A percentile compares a stretch with the other conserved stretches of the same genome.
phyloP scores from a whole-genome alignment of 1,140 invertebrate genomes.

The Subanguina moxae region DNA sequence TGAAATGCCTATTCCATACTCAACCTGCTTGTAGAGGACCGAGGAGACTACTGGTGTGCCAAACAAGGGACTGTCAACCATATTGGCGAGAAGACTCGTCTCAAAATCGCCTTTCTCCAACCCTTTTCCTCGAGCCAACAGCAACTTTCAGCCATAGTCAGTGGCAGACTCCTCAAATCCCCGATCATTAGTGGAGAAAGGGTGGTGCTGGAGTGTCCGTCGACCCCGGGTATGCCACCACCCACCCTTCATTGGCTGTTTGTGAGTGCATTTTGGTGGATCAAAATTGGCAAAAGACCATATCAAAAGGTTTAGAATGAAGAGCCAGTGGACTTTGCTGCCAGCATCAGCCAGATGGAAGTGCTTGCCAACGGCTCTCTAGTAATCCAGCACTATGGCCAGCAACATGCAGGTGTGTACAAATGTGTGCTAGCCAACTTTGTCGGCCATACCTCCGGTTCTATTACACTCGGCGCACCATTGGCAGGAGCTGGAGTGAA shows the following conservation, averaged over 20 bases:
- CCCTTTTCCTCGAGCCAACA: background rate
- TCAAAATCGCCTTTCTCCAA: conserved; percentile 1
- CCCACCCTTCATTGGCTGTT: background rate
- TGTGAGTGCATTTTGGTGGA: background rate
- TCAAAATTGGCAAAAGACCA: background rate
- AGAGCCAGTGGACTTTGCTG: conserved; percentile 6
- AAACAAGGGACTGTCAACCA: background rate
- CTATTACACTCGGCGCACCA: background rate
- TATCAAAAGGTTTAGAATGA: conserved; percentile 3
- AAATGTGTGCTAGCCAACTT: conserved; percentile 3
- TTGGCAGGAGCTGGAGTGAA: background rate
- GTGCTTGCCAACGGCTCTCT: background rate
- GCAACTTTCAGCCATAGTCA: background rate
- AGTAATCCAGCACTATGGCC: background rate
- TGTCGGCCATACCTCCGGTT: background rate
- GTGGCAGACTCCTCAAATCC: background rate
- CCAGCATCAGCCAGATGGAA: background rate
- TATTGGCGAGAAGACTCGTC: background rate
- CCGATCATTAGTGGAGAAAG: background rate
- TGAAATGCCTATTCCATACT: background rate
- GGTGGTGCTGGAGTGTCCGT: background rate
- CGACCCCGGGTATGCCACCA: background rate
- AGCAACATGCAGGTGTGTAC: background rate
- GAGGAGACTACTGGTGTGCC: conserved; percentile 12
- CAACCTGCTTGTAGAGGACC: background rate